Base-by-base conservation (phyloP, 92 coral and sea anemone species). In the Muricea muricata region DNA sequence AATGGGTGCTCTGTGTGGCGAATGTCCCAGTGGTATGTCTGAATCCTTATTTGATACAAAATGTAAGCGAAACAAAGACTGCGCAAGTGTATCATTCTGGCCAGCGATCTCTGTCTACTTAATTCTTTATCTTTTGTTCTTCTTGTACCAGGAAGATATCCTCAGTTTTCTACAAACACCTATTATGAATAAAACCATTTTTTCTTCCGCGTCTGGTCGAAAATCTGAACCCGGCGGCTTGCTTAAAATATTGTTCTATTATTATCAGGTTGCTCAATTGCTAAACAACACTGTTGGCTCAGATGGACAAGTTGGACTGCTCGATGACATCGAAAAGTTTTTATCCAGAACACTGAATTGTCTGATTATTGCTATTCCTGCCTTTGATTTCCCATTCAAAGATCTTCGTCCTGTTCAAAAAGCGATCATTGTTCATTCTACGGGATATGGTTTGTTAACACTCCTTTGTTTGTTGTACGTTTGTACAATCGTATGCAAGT, bases 221-320 rank as follows among this genome's bases (percentile, higher is more conserved):
- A 30, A 4, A 0, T 34, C 72, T 6, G 26, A 35, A 4, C 26
- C 72, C n/a, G 40, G 65, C 28, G 80, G 80, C 7, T 20, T 21
- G 30, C 33, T 75, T 30, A 75, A 75, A 29, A 75, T 75, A 75
- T 40, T 75, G 33, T 75, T 75, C 45, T 75, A 75, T 33, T 75
- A 75, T 13, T 75, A 75, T 32, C 80, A 75, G 30, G 56, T 75
- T 23, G 10, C 30, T 50, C 13, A 75, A 9, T 14, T 75, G 34
- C 34, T 75, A 12, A 26, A 25, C 18, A 52, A 25, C 26, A 17
- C 37, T 13, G 54, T 58, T 11, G 56, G 65, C 13, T 35, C 56
- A 48, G 17, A 17, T 4, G 24, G 15, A 25, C 26, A 21, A 9
- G 65, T 42, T 17, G 1, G 52, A 9, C 1, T 21, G 14, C 0